These are phyloP conservation scores for Paratilapia polleni DNA, from an alignment of 2,113 vertebrate species.

Conservation along the genomic window DNA sequence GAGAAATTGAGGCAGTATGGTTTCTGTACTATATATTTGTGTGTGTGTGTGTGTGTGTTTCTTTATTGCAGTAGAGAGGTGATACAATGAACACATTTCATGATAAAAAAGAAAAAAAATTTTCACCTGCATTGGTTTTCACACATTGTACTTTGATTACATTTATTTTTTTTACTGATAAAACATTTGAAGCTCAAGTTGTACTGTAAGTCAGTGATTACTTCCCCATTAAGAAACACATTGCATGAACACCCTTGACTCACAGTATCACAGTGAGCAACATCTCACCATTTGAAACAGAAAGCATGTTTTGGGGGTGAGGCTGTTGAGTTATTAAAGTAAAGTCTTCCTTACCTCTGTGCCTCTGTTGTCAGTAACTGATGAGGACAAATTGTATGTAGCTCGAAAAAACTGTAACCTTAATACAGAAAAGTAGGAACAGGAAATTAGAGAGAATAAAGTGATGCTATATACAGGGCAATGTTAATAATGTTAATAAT, in stretches of 20 bases:
- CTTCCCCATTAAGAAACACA: neutral
- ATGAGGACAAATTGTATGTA: rapidly evolving
- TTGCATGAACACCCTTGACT: neutral
- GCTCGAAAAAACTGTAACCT: rapidly evolving
- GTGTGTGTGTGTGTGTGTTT: neutral
- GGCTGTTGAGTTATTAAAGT: too few species aligned
- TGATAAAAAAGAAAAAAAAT: neutral
- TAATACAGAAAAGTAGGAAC: rapidly evolving
- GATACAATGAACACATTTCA: neutral
- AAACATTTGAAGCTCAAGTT: neutral
- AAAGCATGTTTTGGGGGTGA: neutral
- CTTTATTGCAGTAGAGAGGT: neutral
- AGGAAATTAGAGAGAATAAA: neutral
- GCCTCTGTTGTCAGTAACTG: rapidly evolving
- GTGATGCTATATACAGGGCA: neutral
- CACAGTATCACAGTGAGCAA: neutral
- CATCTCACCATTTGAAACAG: neutral
- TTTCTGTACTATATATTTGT: neutral
- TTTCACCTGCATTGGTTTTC: neutral
- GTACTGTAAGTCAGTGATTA: neutral
- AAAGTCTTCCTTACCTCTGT: rapidly evolving
- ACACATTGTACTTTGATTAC: neutral
- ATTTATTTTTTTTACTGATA: neutral
- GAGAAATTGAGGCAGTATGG: neutral
- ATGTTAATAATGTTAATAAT: neutral